Evolutionary conservation across 2,113 vertebrate genomes (phyloP), one percentile per base, ranked within the genome.

Genomic region (Platysteira castanea): DNA sequence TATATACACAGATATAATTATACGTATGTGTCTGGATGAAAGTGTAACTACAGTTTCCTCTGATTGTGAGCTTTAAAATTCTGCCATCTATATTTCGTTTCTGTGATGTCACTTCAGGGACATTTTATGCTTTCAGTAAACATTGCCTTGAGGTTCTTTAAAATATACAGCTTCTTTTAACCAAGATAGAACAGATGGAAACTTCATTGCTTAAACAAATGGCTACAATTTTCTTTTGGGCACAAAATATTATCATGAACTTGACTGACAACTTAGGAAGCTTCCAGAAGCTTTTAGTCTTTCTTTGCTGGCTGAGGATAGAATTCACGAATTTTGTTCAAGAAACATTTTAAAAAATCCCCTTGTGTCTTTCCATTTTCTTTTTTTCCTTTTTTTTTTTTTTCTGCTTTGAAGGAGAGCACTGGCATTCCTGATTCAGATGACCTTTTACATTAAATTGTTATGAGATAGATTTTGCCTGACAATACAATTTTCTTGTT

Each of bases 171-270:
- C 60, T 92, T 91, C 84, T 95, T 95, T 97, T 96, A 97, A 96
- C 87, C 75, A 94, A 96, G 85, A 90, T 13, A 60, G 85, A 97
- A 93, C 91, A 97, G 96, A 97, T 95, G 89, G 89, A 96, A 95
- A 65, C 44, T 93, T 96, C 83, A 84, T 78, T 95, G 84, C 70
- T 96, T 94, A 94, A 95, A 95, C 86, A 96, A 97, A 94, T 56
- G 93, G 60, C 71, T 96, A 85, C 57, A 92, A 30, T 95, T 69
- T 70, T 68, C 89, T 91, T 74, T 41, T 94, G 75, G 85, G 83
- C 44, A 96, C 53, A 91, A 87, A 75, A 75, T 9, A 89, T 50
- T 95, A 79, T 80, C 35, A 64, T 53, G 52, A 49, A 84, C 50
- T 93, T 95, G 74, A 94, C 61, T 85, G 84, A 84, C 54, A 94